phyloP scores from a whole-genome alignment of 2,113 vertebrate species.

The Tauraco erythrolophus region DNA sequence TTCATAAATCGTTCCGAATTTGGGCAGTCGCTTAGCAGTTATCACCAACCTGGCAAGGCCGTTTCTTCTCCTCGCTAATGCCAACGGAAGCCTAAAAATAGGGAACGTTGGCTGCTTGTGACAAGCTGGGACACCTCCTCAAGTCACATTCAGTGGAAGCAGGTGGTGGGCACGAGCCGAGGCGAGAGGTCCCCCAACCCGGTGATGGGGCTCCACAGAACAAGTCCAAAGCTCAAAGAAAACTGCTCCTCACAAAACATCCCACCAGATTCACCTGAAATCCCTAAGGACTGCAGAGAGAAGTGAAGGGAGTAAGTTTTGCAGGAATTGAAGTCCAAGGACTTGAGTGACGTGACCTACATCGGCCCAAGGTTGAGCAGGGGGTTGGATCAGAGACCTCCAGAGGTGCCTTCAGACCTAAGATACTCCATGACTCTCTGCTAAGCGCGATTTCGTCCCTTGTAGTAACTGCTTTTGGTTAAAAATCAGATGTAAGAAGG shows the following conservation, averaged over 20 bases:
- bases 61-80: not conserved
- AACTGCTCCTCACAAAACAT: not conserved
- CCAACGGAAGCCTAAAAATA: slow-evolving; percentile 3
- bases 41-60: not conserved
- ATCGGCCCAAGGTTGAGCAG: not conserved
- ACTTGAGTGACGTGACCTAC: rapidly evolving
- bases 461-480: not conserved
- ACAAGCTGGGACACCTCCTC: not conserved
- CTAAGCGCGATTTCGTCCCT: not conserved
- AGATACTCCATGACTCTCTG: rapidly evolving
- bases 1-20: not conserved
- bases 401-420: not conserved
- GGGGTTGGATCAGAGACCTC: not conserved
- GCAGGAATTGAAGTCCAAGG: not conserved
- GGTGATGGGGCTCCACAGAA: not conserved
- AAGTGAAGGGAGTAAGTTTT: not conserved
- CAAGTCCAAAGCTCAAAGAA: not conserved
- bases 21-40: not conserved
- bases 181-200: not conserved
- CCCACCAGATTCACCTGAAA: not conserved
- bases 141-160: not conserved
- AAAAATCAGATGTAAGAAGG: rapidly evolving
- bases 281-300: rapidly evolving
- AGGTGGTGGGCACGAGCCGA: rapidly evolving
- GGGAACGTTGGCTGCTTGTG: not conserved